A percentile compares a stretch with the other conserved stretches of the same genome.
Evolutionary conservation across 2,888 invertebrate genomes (phyloP).

Genomic region (Operophtera brumata): DNA sequence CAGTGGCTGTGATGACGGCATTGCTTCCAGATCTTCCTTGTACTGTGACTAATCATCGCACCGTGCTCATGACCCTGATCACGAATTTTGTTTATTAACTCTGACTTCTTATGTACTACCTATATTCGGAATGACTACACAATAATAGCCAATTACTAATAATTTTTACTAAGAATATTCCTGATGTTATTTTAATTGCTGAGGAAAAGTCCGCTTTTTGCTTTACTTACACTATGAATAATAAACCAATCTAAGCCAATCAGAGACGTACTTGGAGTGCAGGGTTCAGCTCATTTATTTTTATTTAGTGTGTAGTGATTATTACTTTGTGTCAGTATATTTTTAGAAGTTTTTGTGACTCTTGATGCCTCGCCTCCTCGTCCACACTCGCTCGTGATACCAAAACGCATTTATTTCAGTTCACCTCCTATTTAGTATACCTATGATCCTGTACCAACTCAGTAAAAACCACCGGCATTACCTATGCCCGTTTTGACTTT

Average conservation of each 20-base stretch:
- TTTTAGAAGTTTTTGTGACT: slow-evolving; percentile 28
- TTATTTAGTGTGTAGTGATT: not conserved
- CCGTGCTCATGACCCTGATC: slow-evolving; percentile 68
- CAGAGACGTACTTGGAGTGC: not conserved
- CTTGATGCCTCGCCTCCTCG: slow-evolving; percentile 28
- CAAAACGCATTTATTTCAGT: slow-evolving; percentile 25
- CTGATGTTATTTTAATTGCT: slow-evolving; percentile 21
- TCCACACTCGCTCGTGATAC: slow-evolving; percentile 44
- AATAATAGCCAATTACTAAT: slow-evolving; percentile 22
- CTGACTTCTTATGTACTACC: slow-evolving; percentile 41
- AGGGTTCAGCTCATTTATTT: slow-evolving; percentile 8
- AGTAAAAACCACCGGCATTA: not conserved
- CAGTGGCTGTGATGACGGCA: slow-evolving; percentile 64
- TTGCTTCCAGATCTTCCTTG: slow-evolving; percentile 71
- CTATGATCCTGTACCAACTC: slow-evolving; percentile 28
- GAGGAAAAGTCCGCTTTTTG: slow-evolving; percentile 28
- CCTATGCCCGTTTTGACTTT: not conserved
- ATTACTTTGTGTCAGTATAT: slow-evolving; percentile 16
- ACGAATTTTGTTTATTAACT: slow-evolving; percentile 64
- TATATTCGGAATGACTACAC: slow-evolving; percentile 31
- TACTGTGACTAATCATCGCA: slow-evolving; percentile 62
- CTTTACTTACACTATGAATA: slow-evolving; percentile 1
- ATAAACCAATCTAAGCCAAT: slow-evolving; percentile 3
- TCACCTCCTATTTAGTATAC: not conserved
- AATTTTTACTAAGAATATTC: slow-evolving; percentile 23